Base-by-base conservation (phyloP, 2,888 invertebrate species). In the Uloborus plumipes region DNA sequence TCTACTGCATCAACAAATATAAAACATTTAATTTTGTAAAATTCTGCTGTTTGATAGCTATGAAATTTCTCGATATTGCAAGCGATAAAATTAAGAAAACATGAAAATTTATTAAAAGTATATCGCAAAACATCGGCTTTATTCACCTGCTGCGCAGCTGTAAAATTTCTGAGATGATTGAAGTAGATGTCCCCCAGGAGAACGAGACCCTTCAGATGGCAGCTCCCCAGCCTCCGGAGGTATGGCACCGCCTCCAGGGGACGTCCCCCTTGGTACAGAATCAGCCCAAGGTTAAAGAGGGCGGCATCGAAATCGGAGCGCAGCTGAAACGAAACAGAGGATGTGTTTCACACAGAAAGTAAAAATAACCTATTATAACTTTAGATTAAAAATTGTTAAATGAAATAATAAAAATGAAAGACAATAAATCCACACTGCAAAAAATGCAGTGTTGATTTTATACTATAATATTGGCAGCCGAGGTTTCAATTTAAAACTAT, bases 111-210 rank as follows among this genome's bases (percentile, higher is more conserved):
- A 18, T 11, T 55, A 18, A 18, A 6, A 18, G 6, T 55, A 11
- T 55, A 9, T 55, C 9, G 39, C 1, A 39, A 39, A 39, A 39
- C 3, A 39, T 39, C 11, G 39, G 7, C 9, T 39, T 11, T 9
- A 1, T 61, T 50, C 16, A 82, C 81, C 50, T 59, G 14, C 59
- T 76, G 70, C 13, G 81, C 81, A 11, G 75, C 74, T 1, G 71
- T 71, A 55, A 66, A 82, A 53, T 82, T 76, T 15, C 50, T 65
- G 22, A 82, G 65, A 11, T 70, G 31, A 22, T 47, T 76, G 61
- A 82, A 82, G 26, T 82, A 76, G 61, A 82, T 82, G 59, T 82
- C 76, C 0, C 81, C 81, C n/a, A 82, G 55, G 16, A 82, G 66
- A 4, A 82, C 49, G 0, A 82, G 71, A 2, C 81, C 81, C 50